phyloP scores from a whole-genome alignment of 2,797 vertebrate species.

The Myotis daubentonii region DNA sequence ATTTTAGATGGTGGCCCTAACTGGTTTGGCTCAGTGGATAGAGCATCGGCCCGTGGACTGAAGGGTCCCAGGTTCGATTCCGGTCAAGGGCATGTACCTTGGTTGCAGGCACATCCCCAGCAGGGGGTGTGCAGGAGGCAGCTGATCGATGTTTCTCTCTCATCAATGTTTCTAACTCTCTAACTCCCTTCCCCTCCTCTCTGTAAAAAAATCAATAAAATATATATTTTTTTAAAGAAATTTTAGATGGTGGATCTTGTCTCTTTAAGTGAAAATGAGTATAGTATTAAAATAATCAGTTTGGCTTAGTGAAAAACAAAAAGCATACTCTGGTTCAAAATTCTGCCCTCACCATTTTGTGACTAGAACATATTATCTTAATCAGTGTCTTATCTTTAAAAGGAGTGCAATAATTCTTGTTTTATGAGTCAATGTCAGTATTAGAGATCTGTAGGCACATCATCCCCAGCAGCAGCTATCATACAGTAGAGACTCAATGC shows the following conservation, averaged over 20 bases:
- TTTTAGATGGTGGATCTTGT: not conserved
- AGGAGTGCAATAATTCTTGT: fast-evolving
- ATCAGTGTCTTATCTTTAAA: not conserved
- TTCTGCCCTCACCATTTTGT: not conserved
- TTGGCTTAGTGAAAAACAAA: not conserved
- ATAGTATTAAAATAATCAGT: not conserved
- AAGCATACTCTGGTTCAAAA: not conserved
- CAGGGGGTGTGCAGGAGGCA: no score
- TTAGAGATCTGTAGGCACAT: not conserved
- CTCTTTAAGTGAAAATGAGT: not conserved
- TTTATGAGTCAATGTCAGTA: not conserved
- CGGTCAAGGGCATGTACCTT: no score
- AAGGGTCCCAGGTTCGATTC: no score
- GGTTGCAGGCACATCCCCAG: no score
- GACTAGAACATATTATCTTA: not conserved
- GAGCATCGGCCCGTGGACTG: no score
- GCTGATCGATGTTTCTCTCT: no score
- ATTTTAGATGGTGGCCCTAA: not conserved
- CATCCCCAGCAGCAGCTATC: not conserved
- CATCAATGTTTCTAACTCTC: no score
- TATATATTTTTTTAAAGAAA: no score
- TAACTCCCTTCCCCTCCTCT: no score
- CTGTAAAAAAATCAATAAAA: no score
- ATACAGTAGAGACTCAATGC: not conserved
- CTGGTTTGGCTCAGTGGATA: no score